Base-by-base conservation (phyloP, 2,888 invertebrate genomes). In the Zaprionus lineosus region DNA sequence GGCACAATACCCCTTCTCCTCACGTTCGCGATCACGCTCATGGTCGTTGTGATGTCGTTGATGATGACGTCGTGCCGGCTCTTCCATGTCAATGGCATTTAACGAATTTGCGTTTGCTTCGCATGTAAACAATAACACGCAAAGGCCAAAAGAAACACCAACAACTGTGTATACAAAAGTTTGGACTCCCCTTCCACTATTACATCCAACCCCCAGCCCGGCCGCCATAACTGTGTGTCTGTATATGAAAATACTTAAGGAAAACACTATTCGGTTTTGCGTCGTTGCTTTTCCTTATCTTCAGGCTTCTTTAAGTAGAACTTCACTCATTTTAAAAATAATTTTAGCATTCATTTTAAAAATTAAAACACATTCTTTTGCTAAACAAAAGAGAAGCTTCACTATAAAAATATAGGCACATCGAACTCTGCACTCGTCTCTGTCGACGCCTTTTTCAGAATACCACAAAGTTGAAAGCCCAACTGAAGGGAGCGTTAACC, bases 1-100 rank as follows among this genome's bases (percentile, higher is more conserved):
- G 48, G 95, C 95, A 91, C 97, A 97, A 89, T 95, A 95, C 58
- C 96, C 95, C 55, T 86, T 87, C 60, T 89, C 89, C 31, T 88
- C 85, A 14, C 73, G 41, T 9, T 77, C 74, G 9, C 50, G 47
- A 5, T 63, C 52, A 0, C 65, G 61, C 4, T 74, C 82, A 43
- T 56, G 62, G 26, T 75, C 74, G 44, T 21, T 75, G 51, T 69
- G 81, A 65, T 86, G 74, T 2, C 79, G 79, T 56, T 85, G 86
- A 21, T 84, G 82, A 51, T 84, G 87, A 31, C 76, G 73, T 11
- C 71, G 58, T 6, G 56, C 51, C 40, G 77, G 68, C 47, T 77
- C 77, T 60, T 87, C 85, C 3, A 55, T 8, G 6, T 70, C 59
- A 52, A 85, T 85, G 71, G 74, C 79, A 34, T 87, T 87, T 50